Evolutionary conservation across 2,888 invertebrate species (phyloP).

Genomic region (Harpalus rufipes): DNA sequence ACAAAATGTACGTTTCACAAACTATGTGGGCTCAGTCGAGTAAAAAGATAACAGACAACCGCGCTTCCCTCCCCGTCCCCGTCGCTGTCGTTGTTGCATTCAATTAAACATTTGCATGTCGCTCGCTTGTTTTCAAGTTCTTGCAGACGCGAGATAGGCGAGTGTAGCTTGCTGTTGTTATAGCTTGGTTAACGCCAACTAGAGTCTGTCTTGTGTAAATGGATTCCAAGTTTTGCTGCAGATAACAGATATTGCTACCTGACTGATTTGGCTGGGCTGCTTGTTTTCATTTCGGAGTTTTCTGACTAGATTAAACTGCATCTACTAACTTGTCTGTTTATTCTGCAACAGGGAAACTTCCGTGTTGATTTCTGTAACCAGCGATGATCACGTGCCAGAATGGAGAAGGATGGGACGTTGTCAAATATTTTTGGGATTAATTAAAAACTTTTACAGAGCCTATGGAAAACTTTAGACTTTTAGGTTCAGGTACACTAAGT

Average conservation of each 20-base stretch:
- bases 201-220: conserved; percentile 55
- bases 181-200: conserved; percentile 49
- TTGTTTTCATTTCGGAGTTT: conserved; percentile 45
- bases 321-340: not conserved
- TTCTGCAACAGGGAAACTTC: not conserved
- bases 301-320: conserved; percentile 31
- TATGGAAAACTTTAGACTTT: too few relatives aligned
- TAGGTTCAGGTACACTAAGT: too few relatives aligned
- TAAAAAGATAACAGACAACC: conserved; percentile 74
- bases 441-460: too few relatives aligned
- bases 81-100: conserved; percentile 58
- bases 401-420: too few relatives aligned
- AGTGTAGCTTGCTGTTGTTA: conserved; percentile 44
- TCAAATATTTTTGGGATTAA: too few relatives aligned
- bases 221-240: conserved; percentile 42
- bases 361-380: not conserved
- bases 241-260: conserved; percentile 53
- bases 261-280: conserved; percentile 37
- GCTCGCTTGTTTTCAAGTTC: conserved; percentile 49
- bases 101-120: conserved; percentile 62
- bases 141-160: conserved; percentile 55
- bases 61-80: conserved; percentile 18
- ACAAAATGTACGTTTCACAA: conserved; percentile 73
- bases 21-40: conserved; percentile 74
- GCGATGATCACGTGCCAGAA: not conserved